Evolutionary conservation across 2,797 vertebrate species (phyloP), one percentile per base, ranked within the genome.

Genomic region (Chrosomus eos): DNA sequence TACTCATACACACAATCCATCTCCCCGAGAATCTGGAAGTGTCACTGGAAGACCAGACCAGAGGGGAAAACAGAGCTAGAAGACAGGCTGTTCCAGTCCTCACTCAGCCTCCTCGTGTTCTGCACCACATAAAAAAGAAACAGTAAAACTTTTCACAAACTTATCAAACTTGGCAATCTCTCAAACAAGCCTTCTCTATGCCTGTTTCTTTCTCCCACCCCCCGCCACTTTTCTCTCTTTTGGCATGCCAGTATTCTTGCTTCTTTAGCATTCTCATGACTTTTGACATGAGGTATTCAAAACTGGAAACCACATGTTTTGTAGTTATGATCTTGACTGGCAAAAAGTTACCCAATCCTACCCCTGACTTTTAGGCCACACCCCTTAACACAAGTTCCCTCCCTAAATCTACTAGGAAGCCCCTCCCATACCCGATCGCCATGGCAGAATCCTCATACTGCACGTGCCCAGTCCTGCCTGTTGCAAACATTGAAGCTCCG

Each of bases 81-180:
- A 60, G 70, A 71, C 76, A 67, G 33, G 53, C 78, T 87, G 77
- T 87, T 76, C 28, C 2, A 86, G 45, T 9, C 85, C 85, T 89
- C 88, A 85, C 83, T 89, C 89, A 72, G 60, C 80, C 88, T 92
- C 90, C 86, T 90, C 86, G 88, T 88, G 86, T 55, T 87, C 88
- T 87, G 66, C 86, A 88, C 71, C 74, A 16, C 51, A 87, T 51
- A 73, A 33, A 84, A 83, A 70, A 74, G 75, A 80, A 89, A 89
- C 84, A 90, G 89, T 88, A 89, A 88, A 91, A 92, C 91, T 91
- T 92, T 92, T 93, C 90, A 91, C 85, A 89, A 53, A 70, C 1
- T 80, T 92, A 94, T 95, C 94, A 87, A 73, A 78, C 53, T 90
- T 94, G 93, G 94, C 89, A 90, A 93, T 94, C 93, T 91, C 89